Evolutionary conservation across 2,113 vertebrate genomes (phyloP), one percentile per base, ranked within the genome.

Genomic region (Neotragus pygmaeus): DNA sequence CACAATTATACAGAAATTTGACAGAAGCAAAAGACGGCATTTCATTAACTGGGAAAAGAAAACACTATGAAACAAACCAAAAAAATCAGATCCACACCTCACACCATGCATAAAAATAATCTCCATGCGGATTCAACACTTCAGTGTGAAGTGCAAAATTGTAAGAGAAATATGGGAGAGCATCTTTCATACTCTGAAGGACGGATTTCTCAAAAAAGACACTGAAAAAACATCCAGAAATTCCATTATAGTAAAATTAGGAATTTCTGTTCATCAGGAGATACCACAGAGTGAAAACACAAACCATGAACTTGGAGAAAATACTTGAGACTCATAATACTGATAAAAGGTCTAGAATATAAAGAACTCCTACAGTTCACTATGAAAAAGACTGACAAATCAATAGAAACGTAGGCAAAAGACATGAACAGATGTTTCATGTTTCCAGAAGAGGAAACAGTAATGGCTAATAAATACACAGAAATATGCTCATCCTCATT

Each of bases 401-500:
- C 70, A 91, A 86, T 3, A 57, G 55, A 73, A 94, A 90, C 39
- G 49, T 51, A 33, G 58, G 78, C 62, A 95, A 90, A 94, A 47
- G 80, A 87, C 51, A 93, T 2, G 17, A 96, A 80, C 95, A 90
- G 93, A 81, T 0, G 28, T 62, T 91, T 75, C 33, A 16, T 53
- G 47, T 92, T 97, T 78, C 95, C 89, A 84, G 88, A 75, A 94
- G 66, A 90, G 85, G 64, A 96, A 97, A 91, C 47, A 60, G 28
- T 66, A 96, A 92, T 55, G 36, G 85, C 86, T 94, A 94, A 96
- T 94, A 96, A 84, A 96, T 45, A 90, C 6, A 83, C n/a, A 94
- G 83, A 97, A 94, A 95, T 83, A 97, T 77, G 96, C 13, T 94
- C 53, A 80, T 73, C 62, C 30, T 97, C 93, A 94, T 93, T 88